Percentiles rank a stretch among this genome's conserved stretches.
Evolutionary conservation across 2,888 invertebrate species (phyloP).

Genomic region (Nemotelus nigrinus): DNA sequence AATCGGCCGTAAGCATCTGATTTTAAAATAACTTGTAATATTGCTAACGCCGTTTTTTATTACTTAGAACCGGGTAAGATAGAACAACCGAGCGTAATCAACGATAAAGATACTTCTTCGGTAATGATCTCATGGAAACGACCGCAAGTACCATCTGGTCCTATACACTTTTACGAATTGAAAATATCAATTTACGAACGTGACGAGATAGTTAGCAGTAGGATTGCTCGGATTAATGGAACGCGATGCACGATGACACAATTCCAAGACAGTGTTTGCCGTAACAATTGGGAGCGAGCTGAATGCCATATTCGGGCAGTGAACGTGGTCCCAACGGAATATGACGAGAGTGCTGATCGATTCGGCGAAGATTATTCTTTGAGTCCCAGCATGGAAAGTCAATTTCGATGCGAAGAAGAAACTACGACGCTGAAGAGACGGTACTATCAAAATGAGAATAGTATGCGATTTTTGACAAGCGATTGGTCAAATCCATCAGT

Average conservation of each 20-base stretch:
- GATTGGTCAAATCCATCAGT: conserved; percentile 44
- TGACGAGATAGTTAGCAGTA: conserved; percentile 40
- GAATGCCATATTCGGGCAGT: conserved; percentile 59
- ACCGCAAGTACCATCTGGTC: conserved; percentile 68
- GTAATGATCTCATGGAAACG: conserved; percentile 66
- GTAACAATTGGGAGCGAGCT: conserved; percentile 49
- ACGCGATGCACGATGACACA: conserved; percentile 52
- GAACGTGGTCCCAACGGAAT: conserved; percentile 55
- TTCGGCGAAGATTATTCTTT: conserved; percentile 1
- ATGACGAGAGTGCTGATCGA: conserved; percentile 46
- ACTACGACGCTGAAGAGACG: background rate
- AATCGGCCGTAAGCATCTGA: conserved; percentile 67
- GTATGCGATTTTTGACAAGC: conserved; percentile 38
- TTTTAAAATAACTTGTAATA: background rate
- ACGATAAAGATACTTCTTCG: conserved; percentile 50
- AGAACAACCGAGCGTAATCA: conserved; percentile 18
- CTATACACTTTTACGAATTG: conserved; percentile 70
- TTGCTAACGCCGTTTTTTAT: background rate
- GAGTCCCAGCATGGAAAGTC: background rate
- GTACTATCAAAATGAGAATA: conserved; percentile 17
- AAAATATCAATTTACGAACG: conserved; percentile 39
- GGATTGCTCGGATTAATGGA: conserved; percentile 53
- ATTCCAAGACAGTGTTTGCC: conserved; percentile 51
- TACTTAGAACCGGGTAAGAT: conserved; percentile 52
- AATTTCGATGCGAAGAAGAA: conserved; percentile 45